Conservation (phyloP, 2,797 vertebrate species). For the Limosa lapponica region DNA sequence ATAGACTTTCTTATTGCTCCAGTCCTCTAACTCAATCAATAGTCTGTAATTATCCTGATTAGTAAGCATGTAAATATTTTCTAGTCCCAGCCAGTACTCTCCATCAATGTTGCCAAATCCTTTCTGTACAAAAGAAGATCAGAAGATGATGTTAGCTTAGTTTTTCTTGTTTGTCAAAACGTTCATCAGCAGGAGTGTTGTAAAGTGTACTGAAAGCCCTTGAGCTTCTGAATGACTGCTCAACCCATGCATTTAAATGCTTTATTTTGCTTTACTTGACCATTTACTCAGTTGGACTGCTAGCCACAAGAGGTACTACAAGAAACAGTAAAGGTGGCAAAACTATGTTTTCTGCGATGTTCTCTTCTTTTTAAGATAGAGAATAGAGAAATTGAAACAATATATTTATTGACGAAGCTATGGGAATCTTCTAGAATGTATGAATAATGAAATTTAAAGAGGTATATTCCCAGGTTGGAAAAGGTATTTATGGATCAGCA, state of each 20-base stretch:
- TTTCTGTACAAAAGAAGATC: conserved; percentile 82
- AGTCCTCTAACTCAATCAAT: conserved; percentile 96
- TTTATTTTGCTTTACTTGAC: not conserved
- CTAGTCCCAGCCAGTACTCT: conserved; percentile 96
- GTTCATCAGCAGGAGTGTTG: not conserved
- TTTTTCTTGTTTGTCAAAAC: not conserved
- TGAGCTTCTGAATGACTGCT: not conserved
- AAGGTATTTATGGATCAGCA: not conserved
- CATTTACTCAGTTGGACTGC: not conserved
- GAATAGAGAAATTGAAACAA: not conserved
- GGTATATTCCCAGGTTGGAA: not conserved
- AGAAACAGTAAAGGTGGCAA: not conserved
- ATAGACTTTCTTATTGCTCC: conserved; percentile 97
- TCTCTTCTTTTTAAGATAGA: not conserved
- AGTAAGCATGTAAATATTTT: conserved; percentile 92
- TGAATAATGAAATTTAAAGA: not conserved
- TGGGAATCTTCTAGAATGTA: not conserved
- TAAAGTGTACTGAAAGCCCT: not conserved
- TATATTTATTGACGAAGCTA: not conserved
- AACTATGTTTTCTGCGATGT: not conserved
- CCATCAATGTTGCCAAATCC: conserved; percentile 97
- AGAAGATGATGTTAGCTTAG: not conserved
- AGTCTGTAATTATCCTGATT: conserved; percentile 96
- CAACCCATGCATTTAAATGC: not conserved
- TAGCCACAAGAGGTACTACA: not conserved